Percentiles rank a stretch among this genome's conserved stretches.
Conservation (phyloP, 2,797 vertebrate genomes). For the Peromyscus attwateri region DNA sequence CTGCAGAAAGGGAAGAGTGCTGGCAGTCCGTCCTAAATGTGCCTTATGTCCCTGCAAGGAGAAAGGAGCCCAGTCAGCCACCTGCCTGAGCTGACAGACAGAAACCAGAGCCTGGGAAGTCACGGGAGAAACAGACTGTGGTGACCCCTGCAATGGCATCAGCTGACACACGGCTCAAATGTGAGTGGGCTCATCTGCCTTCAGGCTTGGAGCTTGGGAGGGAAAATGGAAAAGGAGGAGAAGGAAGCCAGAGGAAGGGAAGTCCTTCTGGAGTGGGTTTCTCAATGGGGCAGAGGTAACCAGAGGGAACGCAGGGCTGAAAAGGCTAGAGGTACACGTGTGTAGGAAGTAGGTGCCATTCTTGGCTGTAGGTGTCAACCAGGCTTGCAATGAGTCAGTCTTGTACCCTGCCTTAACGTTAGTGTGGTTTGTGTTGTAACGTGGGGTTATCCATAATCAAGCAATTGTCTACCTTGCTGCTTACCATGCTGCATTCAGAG, state of each 20-base stretch:
- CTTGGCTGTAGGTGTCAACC: not conserved
- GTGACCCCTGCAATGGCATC: not conserved
- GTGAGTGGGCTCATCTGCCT: not conserved
- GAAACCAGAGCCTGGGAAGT: not conserved
- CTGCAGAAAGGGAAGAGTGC: too few relatives aligned
- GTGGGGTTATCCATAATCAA: not conserved
- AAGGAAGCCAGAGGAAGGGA: not conserved
- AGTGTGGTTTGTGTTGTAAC: not conserved
- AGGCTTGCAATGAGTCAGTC: not conserved
- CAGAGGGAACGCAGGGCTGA: not conserved
- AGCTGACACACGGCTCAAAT: not conserved
- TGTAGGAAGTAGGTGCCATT: not conserved
- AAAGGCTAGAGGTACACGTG: not conserved
- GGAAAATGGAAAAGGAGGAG: not conserved
- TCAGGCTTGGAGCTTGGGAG: not conserved
- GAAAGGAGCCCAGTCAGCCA: not conserved
- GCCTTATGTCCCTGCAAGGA: not conserved
- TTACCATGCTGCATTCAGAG: not conserved
- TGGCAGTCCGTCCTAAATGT: not conserved
- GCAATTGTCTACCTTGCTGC: conserved; percentile 20
- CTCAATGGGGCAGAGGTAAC: not conserved
- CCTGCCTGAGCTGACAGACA: not conserved
- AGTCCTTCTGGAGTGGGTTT: not conserved
- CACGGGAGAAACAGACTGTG: not conserved
- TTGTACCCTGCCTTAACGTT: not conserved